These are phyloP conservation scores for Amphiduros pacificus DNA, from an alignment of 2,888 invertebrate genomes.

Conservation along the genomic window DNA sequence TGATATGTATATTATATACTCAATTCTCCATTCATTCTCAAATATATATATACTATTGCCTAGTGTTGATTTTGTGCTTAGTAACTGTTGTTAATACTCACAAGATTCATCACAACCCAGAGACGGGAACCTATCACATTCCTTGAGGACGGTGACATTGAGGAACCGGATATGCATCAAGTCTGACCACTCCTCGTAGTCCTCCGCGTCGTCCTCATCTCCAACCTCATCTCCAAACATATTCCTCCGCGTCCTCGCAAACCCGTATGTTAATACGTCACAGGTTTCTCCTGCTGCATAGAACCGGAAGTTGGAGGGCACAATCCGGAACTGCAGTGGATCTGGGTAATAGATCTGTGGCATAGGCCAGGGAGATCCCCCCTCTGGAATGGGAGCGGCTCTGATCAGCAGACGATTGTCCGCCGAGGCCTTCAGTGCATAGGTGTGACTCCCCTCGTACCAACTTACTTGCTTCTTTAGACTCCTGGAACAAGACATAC, in stretches of 20 bases:
- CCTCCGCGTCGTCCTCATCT: slow-evolving; percentile 1
- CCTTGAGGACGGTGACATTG: slow-evolving; percentile 65
- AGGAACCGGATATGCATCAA: slow-evolving; percentile 45
- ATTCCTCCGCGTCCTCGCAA: slow-evolving; percentile 64
- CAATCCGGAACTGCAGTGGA: slow-evolving; percentile 12
- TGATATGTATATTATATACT: too few relatives aligned
- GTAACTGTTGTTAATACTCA: too few relatives aligned
- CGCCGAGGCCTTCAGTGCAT: slow-evolving; percentile 27
- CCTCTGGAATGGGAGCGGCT: slow-evolving; percentile 23
- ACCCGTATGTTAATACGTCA: slow-evolving; percentile 64
- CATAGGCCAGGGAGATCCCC: slow-evolving; percentile 38
- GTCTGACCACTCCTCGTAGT: background rate
- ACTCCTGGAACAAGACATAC: too few relatives aligned
- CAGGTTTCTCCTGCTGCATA: slow-evolving; percentile 60
- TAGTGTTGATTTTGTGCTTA: too few relatives aligned
- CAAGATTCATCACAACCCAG: slow-evolving; percentile 72
- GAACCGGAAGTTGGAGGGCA: slow-evolving; percentile 32
- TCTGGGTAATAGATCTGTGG: slow-evolving; percentile 28
- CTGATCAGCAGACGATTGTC: slow-evolving; percentile 31
- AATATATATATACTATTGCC: too few relatives aligned
- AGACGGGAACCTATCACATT: slow-evolving; percentile 70
- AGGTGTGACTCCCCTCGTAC: slow-evolving; percentile 28
- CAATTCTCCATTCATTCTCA: too few relatives aligned
- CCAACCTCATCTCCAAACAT: slow-evolving; percentile 50
- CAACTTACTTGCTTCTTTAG: slow-evolving; percentile 29